Evolutionary conservation across 2,113 vertebrate species (phyloP), one percentile per base, ranked within the genome.

Genomic region (Ardeotis arabs): DNA sequence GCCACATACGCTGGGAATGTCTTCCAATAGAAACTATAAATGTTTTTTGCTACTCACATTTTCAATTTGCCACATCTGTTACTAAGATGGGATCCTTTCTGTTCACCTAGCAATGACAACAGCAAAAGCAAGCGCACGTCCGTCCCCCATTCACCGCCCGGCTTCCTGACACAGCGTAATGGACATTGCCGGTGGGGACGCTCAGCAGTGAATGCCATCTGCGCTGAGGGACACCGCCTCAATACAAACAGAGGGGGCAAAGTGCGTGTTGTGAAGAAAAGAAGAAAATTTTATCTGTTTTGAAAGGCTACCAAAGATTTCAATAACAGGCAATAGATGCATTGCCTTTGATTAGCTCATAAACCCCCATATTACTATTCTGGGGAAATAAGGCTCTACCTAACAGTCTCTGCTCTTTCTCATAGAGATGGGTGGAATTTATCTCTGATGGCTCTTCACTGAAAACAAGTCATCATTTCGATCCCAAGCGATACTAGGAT

Each of bases 281-380:
- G 72, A 87, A 89, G 66, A 81, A 58, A 86, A 60, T 78, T 35
- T 58, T 80, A 86, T 81, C 60, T 93, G 60, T 81, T 95, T 84
- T 87, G 76, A 81, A 94, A 89, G 44, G 68, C 77, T 85, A 76
- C 56, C 50, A 77, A 83, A 63, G 84, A 87, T 91, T 95, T 89
- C 84, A 79, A 80, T 66, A 93, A 87, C 58, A 62, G 70, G 69
- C 80, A 87, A 76, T 35, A 92, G 78, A 89, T 74, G 58, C n/a
- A 66, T 69, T 13, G 58, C 66, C 69, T 95, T 53, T 87, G 90
- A 93, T 82, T 78, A 72, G 63, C 62, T 94, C 84, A 77, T 92
- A 95, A 95, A 76, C 8, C 3, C 47, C 47, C 0, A 0, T 44
- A 52, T 66, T 77, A 84, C 70, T 74, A 52, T 95, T 76, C 52